Evolutionary conservation across 2,797 vertebrate species (phyloP).

Genomic region (Pampus argenteus): DNA sequence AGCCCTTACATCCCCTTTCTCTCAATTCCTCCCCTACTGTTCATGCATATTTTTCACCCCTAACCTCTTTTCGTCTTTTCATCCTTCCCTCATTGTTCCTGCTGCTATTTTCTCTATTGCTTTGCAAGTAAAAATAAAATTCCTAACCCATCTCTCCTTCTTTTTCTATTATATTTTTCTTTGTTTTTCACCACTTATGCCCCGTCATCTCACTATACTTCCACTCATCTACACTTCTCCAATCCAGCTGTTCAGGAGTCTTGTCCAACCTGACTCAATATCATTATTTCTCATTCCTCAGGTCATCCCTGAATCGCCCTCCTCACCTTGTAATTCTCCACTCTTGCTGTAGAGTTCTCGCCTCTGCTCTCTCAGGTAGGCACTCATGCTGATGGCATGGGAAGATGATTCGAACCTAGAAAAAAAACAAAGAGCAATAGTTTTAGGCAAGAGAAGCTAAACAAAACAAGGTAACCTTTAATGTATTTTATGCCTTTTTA

Average conservation of each 20-base stretch:
- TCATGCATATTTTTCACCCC: conserved; percentile 1
- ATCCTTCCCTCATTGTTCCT: conserved; percentile 15
- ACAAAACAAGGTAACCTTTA: background rate
- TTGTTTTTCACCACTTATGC: conserved; percentile 27
- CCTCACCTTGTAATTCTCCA: conserved; percentile 95
- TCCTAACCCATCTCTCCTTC: conserved; percentile 11
- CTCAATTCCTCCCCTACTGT: conserved; percentile 4
- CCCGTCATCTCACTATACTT: conserved; percentile 7
- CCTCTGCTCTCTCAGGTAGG: conserved; percentile 95
- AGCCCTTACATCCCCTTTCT: background rate
- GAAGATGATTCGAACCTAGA: conserved; percentile 96
- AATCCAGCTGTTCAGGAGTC: conserved; percentile 20
- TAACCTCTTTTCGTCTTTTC: conserved; percentile 5
- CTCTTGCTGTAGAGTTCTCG: conserved; percentile 97
- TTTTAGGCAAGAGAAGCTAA: background rate
- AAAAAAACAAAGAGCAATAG: conserved; percentile 7
- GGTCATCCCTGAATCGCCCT: background rate
- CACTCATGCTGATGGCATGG: conserved; percentile 98
- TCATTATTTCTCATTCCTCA: background rate
- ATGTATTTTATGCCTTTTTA: background rate
- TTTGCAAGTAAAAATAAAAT: conserved; percentile 21
- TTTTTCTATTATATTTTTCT: conserved; percentile 17
- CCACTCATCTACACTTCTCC: conserved; percentile 9
- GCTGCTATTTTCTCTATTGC: conserved; percentile 34
- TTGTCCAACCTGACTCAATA: background rate